A percentile compares a stretch with the other conserved stretches of the same genome.
These are phyloP conservation scores for Oophaga pumilio DNA, from an alignment of 2,113 vertebrate genomes.

Conservation along the genomic window DNA sequence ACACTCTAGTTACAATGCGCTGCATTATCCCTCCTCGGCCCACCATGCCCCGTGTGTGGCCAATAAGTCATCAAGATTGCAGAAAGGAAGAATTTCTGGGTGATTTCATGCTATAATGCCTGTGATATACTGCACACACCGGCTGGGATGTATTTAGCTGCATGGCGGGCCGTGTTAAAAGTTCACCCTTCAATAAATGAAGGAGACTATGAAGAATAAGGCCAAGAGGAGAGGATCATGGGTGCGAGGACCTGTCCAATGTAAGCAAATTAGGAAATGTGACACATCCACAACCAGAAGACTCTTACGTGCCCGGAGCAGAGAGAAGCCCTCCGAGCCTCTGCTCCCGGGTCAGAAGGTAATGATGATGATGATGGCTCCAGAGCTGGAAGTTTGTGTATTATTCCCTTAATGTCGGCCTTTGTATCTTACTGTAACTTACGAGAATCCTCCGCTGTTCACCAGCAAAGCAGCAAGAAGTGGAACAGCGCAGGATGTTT, in stretches of 20 bases:
- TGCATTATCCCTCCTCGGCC: background rate
- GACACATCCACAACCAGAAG: slow-evolving; percentile 40
- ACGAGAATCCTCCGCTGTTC: slow-evolving; percentile 3
- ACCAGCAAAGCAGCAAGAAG: background rate
- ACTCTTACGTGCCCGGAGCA: slow-evolving; percentile 19
- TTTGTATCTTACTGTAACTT: slow-evolving; percentile 10
- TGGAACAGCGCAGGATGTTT: slow-evolving; percentile 14
- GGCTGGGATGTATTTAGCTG: slow-evolving; percentile 1
- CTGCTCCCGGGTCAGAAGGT: slow-evolving; percentile 27
- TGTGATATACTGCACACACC: slow-evolving; percentile 26
- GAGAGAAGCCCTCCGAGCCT: background rate
- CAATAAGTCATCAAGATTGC: slow-evolving; percentile 41
- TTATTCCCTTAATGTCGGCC: slow-evolving; percentile 12
- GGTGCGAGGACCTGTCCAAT: background rate
- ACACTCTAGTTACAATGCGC: background rate
- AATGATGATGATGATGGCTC: slow-evolving; percentile 15
- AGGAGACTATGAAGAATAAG: background rate
- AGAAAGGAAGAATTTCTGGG: slow-evolving; percentile 52
- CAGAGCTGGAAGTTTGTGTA: background rate
- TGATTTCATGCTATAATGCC: slow-evolving; percentile 50
- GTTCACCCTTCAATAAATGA: slow-evolving; percentile 31
- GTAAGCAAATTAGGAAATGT: slow-evolving; percentile 56
- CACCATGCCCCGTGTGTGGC: background rate
- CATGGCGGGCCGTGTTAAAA: slow-evolving; percentile 27
- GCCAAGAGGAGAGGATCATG: slow-evolving; percentile 14